phyloP scores from a whole-genome alignment of 1,140 invertebrate species.

The Scaptomyza pallida region DNA sequence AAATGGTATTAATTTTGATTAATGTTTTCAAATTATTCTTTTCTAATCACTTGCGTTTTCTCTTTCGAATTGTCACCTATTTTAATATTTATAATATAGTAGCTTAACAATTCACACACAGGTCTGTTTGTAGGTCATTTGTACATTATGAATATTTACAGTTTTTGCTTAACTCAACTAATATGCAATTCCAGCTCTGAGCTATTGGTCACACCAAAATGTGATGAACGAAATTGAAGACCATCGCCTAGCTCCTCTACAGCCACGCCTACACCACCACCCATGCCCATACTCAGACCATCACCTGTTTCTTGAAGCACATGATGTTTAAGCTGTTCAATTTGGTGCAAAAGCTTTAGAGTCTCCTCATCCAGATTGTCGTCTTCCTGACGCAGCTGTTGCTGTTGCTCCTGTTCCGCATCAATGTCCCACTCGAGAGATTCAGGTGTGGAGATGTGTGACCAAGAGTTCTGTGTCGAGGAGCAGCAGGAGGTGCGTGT shows the following conservation, averaged over 20 bases:
- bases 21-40: no score
- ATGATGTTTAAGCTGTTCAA: constrained; percentile 80
- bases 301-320: constrained; percentile 78
- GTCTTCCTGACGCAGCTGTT: constrained; percentile 66
- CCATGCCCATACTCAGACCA: constrained; percentile 51
- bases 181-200: constrained; percentile 48
- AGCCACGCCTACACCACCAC: constrained; percentile 25
- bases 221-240: constrained; percentile 50
- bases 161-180: constrained; percentile 41
- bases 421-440: constrained; percentile 82
- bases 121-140: constrained; percentile 40
- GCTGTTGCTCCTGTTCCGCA: constrained; percentile 74
- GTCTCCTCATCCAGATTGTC: constrained; percentile 79
- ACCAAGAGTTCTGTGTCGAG: constrained; percentile 78
- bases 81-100: not conserved
- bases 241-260: constrained; percentile 55
- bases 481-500: constrained; percentile 72
- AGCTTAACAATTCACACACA: constrained; percentile 12
- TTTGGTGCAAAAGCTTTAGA: constrained; percentile 75
- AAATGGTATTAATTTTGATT: no score
- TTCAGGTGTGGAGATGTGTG: constrained; percentile 81
- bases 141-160: constrained; percentile 28
- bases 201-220: constrained; percentile 47
- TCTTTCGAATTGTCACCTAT: no score
- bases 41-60: no score